Conservation (phyloP, 2,888 invertebrate genomes). For the Napeogenes inachia region DNA sequence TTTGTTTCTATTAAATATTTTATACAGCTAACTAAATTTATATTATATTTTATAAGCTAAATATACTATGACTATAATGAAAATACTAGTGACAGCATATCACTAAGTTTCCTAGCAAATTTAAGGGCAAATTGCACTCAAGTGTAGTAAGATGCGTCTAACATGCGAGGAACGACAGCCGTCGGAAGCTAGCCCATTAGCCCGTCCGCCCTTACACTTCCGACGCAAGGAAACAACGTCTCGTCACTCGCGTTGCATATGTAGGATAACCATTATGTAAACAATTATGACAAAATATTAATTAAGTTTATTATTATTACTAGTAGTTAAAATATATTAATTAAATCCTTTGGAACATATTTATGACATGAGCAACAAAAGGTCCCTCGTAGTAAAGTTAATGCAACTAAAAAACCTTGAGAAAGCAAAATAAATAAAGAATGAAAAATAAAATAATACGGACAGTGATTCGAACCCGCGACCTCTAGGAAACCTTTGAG, state of each 20-base stretch:
- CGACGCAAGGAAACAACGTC: slow-evolving; percentile 41
- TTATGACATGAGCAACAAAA: too few species aligned
- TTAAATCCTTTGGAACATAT: too few species aligned
- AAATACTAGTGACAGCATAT: background rate
- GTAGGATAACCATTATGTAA: background rate
- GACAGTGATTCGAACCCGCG: too few species aligned
- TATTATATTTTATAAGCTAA: background rate
- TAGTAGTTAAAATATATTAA: too few species aligned
- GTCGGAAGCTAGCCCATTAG: slow-evolving; percentile 61
- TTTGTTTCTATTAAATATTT: background rate
- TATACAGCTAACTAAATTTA: background rate
- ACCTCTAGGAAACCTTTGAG: too few species aligned
- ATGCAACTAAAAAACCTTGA: too few species aligned
- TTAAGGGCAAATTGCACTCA: slow-evolving; percentile 5
- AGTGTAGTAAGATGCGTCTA: slow-evolving; percentile 17
- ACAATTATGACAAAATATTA: too few species aligned
- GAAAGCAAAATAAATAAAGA: too few species aligned
- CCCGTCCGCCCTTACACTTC: slow-evolving; percentile 56
- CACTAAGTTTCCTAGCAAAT: slow-evolving; percentile 1
- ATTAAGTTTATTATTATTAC: too few species aligned
- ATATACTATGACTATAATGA: background rate
- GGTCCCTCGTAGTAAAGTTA: too few species aligned
- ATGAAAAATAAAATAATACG: too few species aligned
- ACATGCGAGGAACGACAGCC: slow-evolving; percentile 40
- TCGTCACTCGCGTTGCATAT: slow-evolving; percentile 25